These are phyloP conservation scores for Incurvaria masculella DNA, from an alignment of 2,888 invertebrate genomes.

Conservation along the genomic window DNA sequence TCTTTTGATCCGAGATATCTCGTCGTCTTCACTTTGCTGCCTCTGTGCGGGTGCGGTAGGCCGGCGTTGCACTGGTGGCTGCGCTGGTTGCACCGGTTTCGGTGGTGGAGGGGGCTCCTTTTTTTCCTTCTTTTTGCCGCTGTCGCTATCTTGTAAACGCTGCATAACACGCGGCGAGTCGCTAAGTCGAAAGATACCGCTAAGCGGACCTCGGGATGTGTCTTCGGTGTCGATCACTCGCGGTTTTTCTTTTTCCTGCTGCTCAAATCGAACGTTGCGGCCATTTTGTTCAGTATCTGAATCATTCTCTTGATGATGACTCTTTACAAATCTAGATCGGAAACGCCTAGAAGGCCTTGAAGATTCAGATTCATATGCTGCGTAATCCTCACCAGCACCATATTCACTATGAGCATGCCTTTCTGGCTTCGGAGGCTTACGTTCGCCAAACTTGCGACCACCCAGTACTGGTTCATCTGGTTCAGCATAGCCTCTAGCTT, in stretches of 20 bases:
- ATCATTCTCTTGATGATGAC: slow-evolving; percentile 69
- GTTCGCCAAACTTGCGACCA: slow-evolving; percentile 77
- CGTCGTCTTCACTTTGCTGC: slow-evolving; percentile 87
- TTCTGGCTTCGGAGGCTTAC: slow-evolving; percentile 52
- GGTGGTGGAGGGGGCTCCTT: slow-evolving; percentile 59
- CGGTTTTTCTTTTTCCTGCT: slow-evolving; percentile 57
- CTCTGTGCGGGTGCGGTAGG: slow-evolving; percentile 64
- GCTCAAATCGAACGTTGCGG: slow-evolving; percentile 65
- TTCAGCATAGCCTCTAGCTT: slow-evolving; percentile 61
- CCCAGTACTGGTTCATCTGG: slow-evolving; percentile 69
- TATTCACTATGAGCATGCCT: slow-evolving; percentile 58
- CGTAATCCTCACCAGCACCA: slow-evolving; percentile 59
- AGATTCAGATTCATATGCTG: slow-evolving; percentile 63
- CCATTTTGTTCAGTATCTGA: slow-evolving; percentile 68
- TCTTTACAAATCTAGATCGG: slow-evolving; percentile 66
- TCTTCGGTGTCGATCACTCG: slow-evolving; percentile 88
- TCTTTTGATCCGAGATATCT: slow-evolving; percentile 82
- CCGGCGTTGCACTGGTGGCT: slow-evolving; percentile 50
- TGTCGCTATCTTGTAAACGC: slow-evolving; percentile 78
- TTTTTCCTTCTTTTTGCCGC: slow-evolving; percentile 72
- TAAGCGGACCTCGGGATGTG: slow-evolving; percentile 79
- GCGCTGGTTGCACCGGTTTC: slow-evolving; percentile 55
- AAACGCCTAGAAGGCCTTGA: slow-evolving; percentile 65
- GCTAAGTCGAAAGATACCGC: slow-evolving; percentile 82
- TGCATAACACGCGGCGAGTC: slow-evolving; percentile 90